Evolutionary conservation across 2,888 invertebrate species (phyloP).

Genomic region (Dicycla oo): DNA sequence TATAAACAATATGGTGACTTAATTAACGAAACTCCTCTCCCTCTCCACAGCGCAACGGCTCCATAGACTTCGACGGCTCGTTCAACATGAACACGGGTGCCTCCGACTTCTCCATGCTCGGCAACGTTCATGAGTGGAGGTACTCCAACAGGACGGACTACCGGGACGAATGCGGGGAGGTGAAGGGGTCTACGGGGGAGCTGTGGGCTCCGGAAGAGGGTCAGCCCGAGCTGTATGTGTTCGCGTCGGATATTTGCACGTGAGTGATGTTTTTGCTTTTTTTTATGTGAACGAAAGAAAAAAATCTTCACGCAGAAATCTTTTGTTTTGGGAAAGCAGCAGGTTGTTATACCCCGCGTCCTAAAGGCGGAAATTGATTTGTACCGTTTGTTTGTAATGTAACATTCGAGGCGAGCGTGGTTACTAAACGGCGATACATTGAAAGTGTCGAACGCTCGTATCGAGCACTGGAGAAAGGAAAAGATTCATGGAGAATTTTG

Average conservation of each 20-base stretch:
- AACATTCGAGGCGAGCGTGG: too few species aligned
- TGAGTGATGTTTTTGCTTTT: slow-evolving; percentile 78
- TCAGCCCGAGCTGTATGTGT: slow-evolving; percentile 91
- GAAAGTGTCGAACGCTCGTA: too few species aligned
- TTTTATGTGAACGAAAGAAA: too few species aligned
- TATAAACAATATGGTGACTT: too few species aligned
- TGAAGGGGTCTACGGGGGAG: slow-evolving; percentile 95
- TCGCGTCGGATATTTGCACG: slow-evolving; percentile 95
- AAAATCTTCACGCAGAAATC: too few species aligned
- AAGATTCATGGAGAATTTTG: too few species aligned
- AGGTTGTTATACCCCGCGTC: too few species aligned
- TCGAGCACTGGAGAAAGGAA: too few species aligned
- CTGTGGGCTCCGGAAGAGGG: slow-evolving; percentile 93
- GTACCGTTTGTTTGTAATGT: too few species aligned
- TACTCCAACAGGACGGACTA: slow-evolving; percentile 88
- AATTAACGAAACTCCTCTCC: not conserved
- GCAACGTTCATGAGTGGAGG: slow-evolving; percentile 94
- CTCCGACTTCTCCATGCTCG: slow-evolving; percentile 91
- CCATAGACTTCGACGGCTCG: slow-evolving; percentile 93
- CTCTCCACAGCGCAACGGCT: slow-evolving; percentile 92
- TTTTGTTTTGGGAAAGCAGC: too few species aligned
- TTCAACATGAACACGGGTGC: slow-evolving; percentile 95
- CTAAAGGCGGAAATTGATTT: too few species aligned
- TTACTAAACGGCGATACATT: too few species aligned
- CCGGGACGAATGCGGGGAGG: slow-evolving; percentile 92